Evolutionary conservation across 2,888 invertebrate species (phyloP), one percentile per base, ranked within the genome.

Genomic region (Aleiodes leptofemur): DNA sequence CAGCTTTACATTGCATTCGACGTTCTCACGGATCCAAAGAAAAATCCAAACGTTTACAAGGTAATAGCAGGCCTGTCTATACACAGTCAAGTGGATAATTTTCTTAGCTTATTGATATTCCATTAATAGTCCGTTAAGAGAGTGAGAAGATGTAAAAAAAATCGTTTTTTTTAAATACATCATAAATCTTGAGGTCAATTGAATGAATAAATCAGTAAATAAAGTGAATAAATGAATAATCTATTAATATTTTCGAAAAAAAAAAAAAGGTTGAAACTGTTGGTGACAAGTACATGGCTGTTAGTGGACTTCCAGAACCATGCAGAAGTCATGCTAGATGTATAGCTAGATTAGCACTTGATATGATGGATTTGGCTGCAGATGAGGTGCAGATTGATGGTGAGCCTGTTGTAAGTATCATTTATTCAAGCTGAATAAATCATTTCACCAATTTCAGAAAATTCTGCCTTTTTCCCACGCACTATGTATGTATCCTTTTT

Each of bases 241-340:
- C 38, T 29, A 48, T 31, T 23, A 13, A 50, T 73, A 70, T 64
- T 70, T n/a, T 14, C 4, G 59, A 50, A 59, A 64, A 98, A 50
- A 59, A 64, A 98, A 23, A 23, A 23, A 23, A 23, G 98, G 98
- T 98, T 77, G 98, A 98, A 91, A 98, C 98, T 11, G 97, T 98
- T 29, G 98, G 98, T 76, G 98, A 98, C 90, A 98, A 98, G 90
- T 98, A 98, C 89, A 98, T 98, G 98, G 97, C 98, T 0, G 98
- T 98, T 0, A 97, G 97, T 83, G 98, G 98, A 61, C 91, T 98
- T 71, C 98, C 98, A 0, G 97, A 98, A 87, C 95, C 95, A 8
- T 97, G 97, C 87, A 93, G 93, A 74, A 95, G 94, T 53, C 98
- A 98, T 86, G 97, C 98, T 13, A 94, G 95, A 82, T 97, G 97